Percentiles rank a stretch among this genome's conserved stretches.
These are phyloP conservation scores for Hippocampus comes DNA, from an alignment of 2,113 vertebrate genomes.

Conservation along the genomic window DNA sequence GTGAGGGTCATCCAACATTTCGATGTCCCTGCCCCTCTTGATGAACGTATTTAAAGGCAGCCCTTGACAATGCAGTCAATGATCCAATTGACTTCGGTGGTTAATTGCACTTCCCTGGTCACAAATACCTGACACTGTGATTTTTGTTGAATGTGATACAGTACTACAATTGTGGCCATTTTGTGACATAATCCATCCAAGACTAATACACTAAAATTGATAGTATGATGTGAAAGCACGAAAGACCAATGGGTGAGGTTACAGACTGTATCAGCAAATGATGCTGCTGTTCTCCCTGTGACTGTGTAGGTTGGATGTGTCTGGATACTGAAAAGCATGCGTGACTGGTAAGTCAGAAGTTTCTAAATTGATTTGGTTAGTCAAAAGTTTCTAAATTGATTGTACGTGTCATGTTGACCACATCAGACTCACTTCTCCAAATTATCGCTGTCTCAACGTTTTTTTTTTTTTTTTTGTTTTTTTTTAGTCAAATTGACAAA, in stretches of 20 bases:
- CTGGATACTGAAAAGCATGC: not conserved
- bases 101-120: conserved; percentile 41
- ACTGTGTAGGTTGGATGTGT: not conserved
- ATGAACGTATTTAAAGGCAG: conserved; percentile 54
- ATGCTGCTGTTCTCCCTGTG: not conserved
- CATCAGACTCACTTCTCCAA: no score
- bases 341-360: no score
- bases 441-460: no score
- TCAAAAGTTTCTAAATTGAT: no score
- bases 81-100: conserved; percentile 44
- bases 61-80: conserved; percentile 32
- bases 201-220: not conserved
- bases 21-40: conserved; percentile 31
- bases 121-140: conserved; percentile 30
- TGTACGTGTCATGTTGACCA: no score
- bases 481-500: no score
- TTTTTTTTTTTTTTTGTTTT: no score
- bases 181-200: not conserved
- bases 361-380: no score
- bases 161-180: not conserved
- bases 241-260: not conserved
- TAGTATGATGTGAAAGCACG: not conserved
- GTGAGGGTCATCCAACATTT: conserved; percentile 16
- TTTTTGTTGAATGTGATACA: conserved; percentile 6
- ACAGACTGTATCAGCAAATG: not conserved